These are phyloP conservation scores for Drosophila sp. DNA, from an alignment of 1,140 invertebrate species.

Conservation along the genomic window DNA sequence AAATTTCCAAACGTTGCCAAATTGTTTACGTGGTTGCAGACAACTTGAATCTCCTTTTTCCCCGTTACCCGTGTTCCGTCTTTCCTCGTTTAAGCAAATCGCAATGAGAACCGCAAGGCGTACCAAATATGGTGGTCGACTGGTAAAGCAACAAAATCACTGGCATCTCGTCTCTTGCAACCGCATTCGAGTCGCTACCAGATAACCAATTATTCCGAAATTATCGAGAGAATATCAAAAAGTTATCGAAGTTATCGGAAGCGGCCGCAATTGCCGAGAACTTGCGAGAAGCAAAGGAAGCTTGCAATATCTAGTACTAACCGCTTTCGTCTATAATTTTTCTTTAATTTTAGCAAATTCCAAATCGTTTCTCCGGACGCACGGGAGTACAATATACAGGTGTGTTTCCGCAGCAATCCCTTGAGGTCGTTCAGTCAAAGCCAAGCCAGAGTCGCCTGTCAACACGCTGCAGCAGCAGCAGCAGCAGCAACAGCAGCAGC, in stretches of 20 bases:
- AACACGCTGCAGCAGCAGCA: slow-evolving; percentile 12
- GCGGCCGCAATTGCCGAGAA: no score
- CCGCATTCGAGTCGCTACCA: no score
- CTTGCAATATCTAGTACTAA: not conserved
- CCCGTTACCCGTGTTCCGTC: no score
- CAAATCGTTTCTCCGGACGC: slow-evolving; percentile 34
- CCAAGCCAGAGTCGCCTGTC: slow-evolving; percentile 11
- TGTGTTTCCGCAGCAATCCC: slow-evolving; percentile 20
- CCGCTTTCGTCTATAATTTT: not conserved
- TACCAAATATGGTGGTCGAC: slow-evolving; percentile 18
- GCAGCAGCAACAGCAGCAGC: slow-evolving; percentile 9
- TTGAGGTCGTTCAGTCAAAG: slow-evolving; percentile 4
- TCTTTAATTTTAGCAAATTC: slow-evolving; percentile 26
- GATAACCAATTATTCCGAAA: no score
- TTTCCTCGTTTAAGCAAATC: not conserved
- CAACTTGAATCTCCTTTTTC: not conserved
- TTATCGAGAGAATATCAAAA: no score
- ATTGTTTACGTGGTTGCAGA: not conserved
- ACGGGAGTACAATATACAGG: slow-evolving; percentile 42
- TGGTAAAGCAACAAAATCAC: slow-evolving; percentile 9
- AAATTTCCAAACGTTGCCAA: not conserved
- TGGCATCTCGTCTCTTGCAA: no score
- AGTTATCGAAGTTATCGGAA: no score
- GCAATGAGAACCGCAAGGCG: slow-evolving; percentile 41
- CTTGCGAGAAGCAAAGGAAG: no score